Evolutionary conservation across 2,888 invertebrate genomes (phyloP), one percentile per base, ranked within the genome.

Genomic region (Apamea monoglypha): DNA sequence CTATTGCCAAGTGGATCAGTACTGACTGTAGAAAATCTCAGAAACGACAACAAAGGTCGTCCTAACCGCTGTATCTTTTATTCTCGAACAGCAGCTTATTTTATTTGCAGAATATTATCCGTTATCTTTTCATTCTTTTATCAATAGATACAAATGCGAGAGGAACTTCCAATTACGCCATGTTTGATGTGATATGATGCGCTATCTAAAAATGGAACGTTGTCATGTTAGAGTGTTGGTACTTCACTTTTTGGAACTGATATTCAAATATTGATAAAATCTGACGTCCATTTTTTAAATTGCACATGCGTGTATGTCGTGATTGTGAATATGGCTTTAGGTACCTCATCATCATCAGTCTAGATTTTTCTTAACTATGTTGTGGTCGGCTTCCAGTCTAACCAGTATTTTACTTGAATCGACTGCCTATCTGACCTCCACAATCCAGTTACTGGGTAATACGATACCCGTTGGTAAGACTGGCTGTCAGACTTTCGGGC

Each of bases 251-350:
- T 78, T 56, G 72, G 74, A 36, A 71, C 69, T 74, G 83, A 83
- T 86, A 80, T 80, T 68, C 53, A 67, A 74, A 69, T 69, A 72
- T 70, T 66, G 86, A 86, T 86, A 86, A 83, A 72, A 59, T 53
- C 44, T 61, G 84, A 84, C 80, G 72, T 80, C 36, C 4, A n/a
- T 56, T n/a, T n/a, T 56, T 75, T 69, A 53, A 84, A 84, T 71
- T 74, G 78, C 56, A 68, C 71, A 21, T 66, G 44, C 56, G 16
- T 70, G 63, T 63, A 25, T 40, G 16, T 50, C 32, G n/a, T 44
- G 63, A 21, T 69, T 69, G 6, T n/a, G n/a, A n/a, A n/a, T 44
- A 72, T 69, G 64, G 68, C 1, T 63, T 16, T 10, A 53, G 10
- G 21, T 36, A 40, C n/a, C 5, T 40, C 40, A 40, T 40, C 40